Conservation (phyloP, 2,113 vertebrate genomes). For the Enhydra lutris region DNA sequence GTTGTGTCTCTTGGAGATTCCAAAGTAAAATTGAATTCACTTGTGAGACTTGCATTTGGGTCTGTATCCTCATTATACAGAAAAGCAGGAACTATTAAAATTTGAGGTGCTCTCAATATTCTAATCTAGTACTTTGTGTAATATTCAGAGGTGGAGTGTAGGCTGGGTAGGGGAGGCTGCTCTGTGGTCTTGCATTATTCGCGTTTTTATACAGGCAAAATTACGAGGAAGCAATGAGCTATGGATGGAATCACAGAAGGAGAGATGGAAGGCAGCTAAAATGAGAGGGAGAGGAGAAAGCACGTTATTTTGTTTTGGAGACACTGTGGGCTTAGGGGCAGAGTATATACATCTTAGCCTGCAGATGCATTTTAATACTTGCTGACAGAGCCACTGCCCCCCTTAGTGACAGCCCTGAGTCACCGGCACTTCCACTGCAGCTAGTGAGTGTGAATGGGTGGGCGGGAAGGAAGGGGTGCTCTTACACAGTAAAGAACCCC, state of each 20-base stretch:
- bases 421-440: not conserved
- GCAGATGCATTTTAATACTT: not conserved
- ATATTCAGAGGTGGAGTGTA: not conserved
- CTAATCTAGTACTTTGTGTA: not conserved
- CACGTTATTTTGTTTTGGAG: not conserved
- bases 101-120: not conserved
- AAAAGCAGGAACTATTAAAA: not conserved
- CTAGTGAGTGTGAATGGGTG: not conserved
- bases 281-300: not conserved
- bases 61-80: not conserved
- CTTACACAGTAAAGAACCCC: not conserved
- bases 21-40: slow-evolving; percentile 28
- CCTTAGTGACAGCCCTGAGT: not conserved
- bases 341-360: not conserved
- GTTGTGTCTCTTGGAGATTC: not conserved
- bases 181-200: not conserved
- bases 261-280: not conserved
- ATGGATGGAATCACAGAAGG: not conserved
- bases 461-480: not conserved
- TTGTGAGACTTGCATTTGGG: not conserved
- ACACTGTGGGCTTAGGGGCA: not conserved
- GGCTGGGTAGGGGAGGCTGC: not conserved
- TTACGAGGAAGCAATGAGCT: not conserved
- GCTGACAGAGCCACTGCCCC: not conserved
- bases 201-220: not conserved